Evolutionary conservation across 1,140 invertebrate genomes (phyloP).

Genomic region (Mycetomoellerius zeteki): DNA sequence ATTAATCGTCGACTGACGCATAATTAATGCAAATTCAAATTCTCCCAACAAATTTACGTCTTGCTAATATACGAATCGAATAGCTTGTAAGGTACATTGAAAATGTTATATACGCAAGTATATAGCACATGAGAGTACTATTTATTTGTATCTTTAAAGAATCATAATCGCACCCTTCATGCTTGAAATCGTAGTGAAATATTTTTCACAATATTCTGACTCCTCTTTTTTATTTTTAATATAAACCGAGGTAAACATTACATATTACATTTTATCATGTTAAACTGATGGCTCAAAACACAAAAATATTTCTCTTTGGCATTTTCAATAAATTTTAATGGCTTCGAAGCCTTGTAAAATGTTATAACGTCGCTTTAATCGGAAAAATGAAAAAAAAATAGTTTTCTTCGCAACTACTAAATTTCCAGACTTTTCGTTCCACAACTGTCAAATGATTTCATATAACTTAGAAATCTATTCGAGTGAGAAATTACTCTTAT

Average conservation of each 20-base stretch:
- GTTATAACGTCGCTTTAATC: slow-evolving; percentile 8
- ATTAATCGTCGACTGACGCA: slow-evolving; percentile 12
- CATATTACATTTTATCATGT: neutral
- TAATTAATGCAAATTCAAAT: slow-evolving; percentile 36
- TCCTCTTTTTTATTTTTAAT: slow-evolving; percentile 5
- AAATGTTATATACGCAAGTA: slow-evolving; percentile 3
- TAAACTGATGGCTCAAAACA: neutral
- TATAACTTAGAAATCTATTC: slow-evolving; percentile 28
- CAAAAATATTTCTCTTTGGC: neutral
- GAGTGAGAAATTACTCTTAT: neutral
- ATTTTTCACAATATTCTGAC: neutral
- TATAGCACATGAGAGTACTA: neutral
- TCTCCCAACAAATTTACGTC: neutral
- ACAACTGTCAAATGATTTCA: slow-evolving; percentile 28
- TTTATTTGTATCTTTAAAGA: slow-evolving; percentile 33
- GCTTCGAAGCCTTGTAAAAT: neutral
- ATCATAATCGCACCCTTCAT: neutral
- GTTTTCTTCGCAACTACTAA: neutral
- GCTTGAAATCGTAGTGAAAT: neutral
- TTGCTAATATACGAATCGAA: neutral
- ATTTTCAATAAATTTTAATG: slow-evolving; percentile 36
- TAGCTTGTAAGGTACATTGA: neutral
- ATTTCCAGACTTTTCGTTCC: neutral
- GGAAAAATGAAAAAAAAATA: slow-evolving; percentile 15
- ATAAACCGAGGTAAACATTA: neutral